phyloP scores from a whole-genome alignment of 2,888 invertebrate genomes.

The Pyrocoelia pectoralis region DNA sequence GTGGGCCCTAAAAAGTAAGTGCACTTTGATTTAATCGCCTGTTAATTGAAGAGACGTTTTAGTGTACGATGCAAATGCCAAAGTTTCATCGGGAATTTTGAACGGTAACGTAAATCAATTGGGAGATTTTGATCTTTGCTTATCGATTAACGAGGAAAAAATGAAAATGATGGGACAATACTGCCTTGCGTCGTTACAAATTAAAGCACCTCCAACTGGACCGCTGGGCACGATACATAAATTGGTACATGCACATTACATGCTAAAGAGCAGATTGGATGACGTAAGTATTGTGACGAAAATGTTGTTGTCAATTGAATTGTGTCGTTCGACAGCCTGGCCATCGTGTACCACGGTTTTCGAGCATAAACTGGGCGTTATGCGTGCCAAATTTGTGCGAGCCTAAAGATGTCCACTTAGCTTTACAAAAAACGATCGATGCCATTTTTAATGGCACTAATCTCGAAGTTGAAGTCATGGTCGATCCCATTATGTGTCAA shows the following conservation, averaged over 20 bases:
- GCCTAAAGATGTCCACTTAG: constrained; percentile 65
- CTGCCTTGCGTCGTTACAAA: constrained; percentile 70
- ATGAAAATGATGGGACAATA: constrained; percentile 66
- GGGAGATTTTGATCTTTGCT: constrained; percentile 58
- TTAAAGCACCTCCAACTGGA: constrained; percentile 62
- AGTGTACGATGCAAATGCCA: constrained; percentile 60
- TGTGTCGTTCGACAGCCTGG: constrained; percentile 65
- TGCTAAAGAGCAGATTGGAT: constrained; percentile 69
- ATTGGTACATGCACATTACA: constrained; percentile 67
- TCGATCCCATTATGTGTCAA: constrained; percentile 71
- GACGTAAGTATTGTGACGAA: constrained; percentile 66
- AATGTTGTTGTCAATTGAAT: background rate
- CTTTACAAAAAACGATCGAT: constrained; percentile 62
- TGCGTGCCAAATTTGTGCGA: constrained; percentile 72
- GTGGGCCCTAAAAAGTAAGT: constrained; percentile 58
- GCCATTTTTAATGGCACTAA: constrained; percentile 64
- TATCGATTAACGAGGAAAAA: constrained; percentile 47
- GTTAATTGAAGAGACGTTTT: constrained; percentile 27
- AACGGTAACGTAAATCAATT: constrained; percentile 59
- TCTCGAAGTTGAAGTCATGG: constrained; percentile 64
- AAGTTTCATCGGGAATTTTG: constrained; percentile 57
- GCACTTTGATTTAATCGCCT: background rate
- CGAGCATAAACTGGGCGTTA: constrained; percentile 72
- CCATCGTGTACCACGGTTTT: constrained; percentile 73
- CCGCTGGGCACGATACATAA: constrained; percentile 64